Evolutionary conservation across 2,113 vertebrate species (phyloP), one percentile per base, ranked within the genome.

Genomic region (Pseudorhombus dupliciocellatus): DNA sequence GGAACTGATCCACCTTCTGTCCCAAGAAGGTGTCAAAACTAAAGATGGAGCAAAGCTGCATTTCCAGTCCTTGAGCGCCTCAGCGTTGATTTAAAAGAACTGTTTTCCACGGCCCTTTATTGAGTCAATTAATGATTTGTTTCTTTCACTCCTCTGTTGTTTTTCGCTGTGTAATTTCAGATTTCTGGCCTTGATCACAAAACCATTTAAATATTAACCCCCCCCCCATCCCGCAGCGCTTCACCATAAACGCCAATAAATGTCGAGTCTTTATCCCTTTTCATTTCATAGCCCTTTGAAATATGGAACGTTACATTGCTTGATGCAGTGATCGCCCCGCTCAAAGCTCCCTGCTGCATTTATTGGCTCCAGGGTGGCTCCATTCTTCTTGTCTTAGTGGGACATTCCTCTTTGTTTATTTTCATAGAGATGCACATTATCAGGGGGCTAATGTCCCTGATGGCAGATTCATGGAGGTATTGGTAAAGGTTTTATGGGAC

Each of bases 401-500:
- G 50, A 64, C 42, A 9, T 70, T 61, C 40, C 54, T 31, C 44
- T 80, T 25, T 44, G 31, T 66, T 73, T 70, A 46, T 70, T 81
- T 75, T 68, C 21, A 40, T 52, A 25, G 16, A 76, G 70, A 78
- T 68, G 66, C 57, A 77, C 68, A 76, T 77, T 66, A 73, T 81
- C 66, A 66, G 31, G 69, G 70, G 75, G 55, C 44, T 30, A 80
- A 75, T 15, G 58, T 79, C 80, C 69, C 75, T 30, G 34, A 22
- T 57, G 80, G 83, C 61, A 80, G 86, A 92, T 90, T 84, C 28
- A 90, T 72, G 75, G 68, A 1, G 1, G 67, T 86, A 70, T 81
- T 51, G 85, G 63, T 88, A 85, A 82, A 76, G 84, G 77, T 73
- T 90, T 92, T 89, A 88, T 84, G 70, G 86, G 44, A 77, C 70